phyloP scores from a whole-genome alignment of 2,797 vertebrate species.

The Perodicticus potto region DNA sequence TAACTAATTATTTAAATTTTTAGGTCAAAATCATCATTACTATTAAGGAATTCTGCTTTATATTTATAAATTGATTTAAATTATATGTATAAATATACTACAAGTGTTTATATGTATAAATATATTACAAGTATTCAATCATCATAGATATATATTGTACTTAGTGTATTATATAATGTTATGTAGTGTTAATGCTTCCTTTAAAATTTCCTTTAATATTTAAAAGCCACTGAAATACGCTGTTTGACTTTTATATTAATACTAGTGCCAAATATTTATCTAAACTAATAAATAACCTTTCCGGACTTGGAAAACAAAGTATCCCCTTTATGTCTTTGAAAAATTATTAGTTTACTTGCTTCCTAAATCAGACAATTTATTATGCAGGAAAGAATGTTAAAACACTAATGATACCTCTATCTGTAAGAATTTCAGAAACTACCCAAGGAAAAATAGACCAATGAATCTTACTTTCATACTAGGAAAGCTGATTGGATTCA shows the following conservation, averaged over 20 bases:
- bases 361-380: constrained; percentile 24
- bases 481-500: constrained; percentile 35
- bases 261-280: constrained; percentile 50
- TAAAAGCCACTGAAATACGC: constrained; percentile 26
- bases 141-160: background rate
- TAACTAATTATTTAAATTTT: constrained; percentile 58
- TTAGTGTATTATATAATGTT: background rate
- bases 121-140: background rate
- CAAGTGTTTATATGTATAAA: background rate
- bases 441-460: background rate
- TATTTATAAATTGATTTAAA: constrained; percentile 49
- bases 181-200: background rate
- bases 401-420: constrained; percentile 11
- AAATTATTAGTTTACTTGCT: constrained; percentile 39
- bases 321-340: background rate
- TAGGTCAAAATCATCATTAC: constrained; percentile 33
- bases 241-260: constrained; percentile 44
- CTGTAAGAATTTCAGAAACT: constrained; percentile 53
- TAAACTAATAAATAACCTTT: constrained; percentile 38
- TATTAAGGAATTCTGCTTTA: background rate
- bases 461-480: constrained; percentile 42
- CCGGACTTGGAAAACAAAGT: background rate
- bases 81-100: background rate
- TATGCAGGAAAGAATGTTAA: background rate
- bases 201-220: background rate